A percentile compares a stretch with the other conserved stretches of the same genome.
Conservation (phyloP, 2,888 invertebrate species). For the Hetaerina titia region DNA sequence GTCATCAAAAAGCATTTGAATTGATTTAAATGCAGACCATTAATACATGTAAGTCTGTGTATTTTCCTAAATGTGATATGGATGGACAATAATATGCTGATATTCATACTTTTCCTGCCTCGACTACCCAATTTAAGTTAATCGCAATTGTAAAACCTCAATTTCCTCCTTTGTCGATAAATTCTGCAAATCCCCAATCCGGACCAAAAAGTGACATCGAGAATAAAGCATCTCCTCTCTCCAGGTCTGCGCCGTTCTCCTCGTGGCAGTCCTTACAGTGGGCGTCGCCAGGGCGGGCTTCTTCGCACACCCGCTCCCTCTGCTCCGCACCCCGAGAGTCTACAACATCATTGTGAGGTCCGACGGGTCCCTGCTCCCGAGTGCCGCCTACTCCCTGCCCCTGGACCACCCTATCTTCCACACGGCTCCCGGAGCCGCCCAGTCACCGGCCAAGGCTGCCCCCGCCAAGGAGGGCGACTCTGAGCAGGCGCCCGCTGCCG, state of each 20-base stretch:
- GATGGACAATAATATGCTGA: too few species aligned
- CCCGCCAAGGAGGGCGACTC: neutral
- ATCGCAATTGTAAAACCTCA: too few species aligned
- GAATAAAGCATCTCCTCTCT: neutral
- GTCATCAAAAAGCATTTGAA: too few species aligned
- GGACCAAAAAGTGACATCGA: too few species aligned
- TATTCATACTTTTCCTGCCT: too few species aligned
- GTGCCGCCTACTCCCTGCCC: conserved; percentile 79
- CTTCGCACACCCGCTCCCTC: conserved; percentile 76
- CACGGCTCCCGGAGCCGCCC: neutral
- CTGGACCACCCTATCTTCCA: conserved; percentile 60
- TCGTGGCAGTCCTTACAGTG: conserved; percentile 66
- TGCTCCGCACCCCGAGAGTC: conserved; percentile 85
- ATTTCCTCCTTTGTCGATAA: too few species aligned
- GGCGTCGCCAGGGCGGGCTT: conserved; percentile 69
- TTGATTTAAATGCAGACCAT: too few species aligned
- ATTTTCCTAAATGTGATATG: too few species aligned
- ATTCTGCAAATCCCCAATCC: too few species aligned
- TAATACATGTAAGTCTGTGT: too few species aligned
- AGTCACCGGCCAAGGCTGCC: neutral
- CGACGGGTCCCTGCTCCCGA: conserved; percentile 87
- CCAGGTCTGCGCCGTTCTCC: conserved; percentile 43
- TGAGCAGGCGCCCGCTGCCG: conserved; percentile 28
- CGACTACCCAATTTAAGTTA: too few species aligned
- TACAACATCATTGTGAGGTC: conserved; percentile 90